phyloP scores from a whole-genome alignment of 2,797 vertebrate species.

The Hippoglossus hippoglossus region DNA sequence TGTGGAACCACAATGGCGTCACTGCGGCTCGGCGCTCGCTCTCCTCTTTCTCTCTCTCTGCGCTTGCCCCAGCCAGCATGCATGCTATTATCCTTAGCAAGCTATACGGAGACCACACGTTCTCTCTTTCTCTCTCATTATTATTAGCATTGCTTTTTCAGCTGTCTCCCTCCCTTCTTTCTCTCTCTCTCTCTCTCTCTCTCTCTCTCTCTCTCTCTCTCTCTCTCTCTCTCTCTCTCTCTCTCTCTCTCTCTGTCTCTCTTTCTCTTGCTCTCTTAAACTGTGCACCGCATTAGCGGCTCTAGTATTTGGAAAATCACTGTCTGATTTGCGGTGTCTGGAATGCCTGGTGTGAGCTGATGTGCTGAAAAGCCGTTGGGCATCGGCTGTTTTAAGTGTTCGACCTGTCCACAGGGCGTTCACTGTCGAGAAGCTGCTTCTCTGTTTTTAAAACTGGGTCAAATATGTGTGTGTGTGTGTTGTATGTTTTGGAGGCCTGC shows the following conservation, averaged over 20 bases:
- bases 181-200: conserved; percentile 21
- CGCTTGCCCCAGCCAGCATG: conserved; percentile 58
- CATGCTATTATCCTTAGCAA: conserved; percentile 79
- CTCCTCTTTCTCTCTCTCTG: conserved; percentile 54
- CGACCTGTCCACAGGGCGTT: conserved; percentile 50
- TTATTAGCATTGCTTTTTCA: conserved; percentile 84
- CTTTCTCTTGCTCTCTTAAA: conserved; percentile 28
- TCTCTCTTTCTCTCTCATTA: conserved; percentile 69
- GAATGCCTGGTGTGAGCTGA: conserved; percentile 59
- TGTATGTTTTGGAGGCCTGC: neutral
- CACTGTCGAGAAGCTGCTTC: conserved; percentile 38
- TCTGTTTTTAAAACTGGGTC: conserved; percentile 43
- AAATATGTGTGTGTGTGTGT: conserved; percentile 42
- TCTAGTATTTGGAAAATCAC: conserved; percentile 70
- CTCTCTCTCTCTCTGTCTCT: conserved; percentile 40
- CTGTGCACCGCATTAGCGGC: conserved; percentile 65
- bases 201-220: conserved; percentile 27
- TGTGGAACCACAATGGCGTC: conserved; percentile 89
- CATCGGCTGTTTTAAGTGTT: conserved; percentile 23
- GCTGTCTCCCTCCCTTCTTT: conserved; percentile 71
- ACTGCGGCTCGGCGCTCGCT: conserved; percentile 82
- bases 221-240: conserved; percentile 38
- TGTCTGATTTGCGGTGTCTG: conserved; percentile 80
- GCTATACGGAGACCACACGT: conserved; percentile 71
- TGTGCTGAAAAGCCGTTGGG: conserved; percentile 63